Base-by-base conservation (phyloP, 2,113 vertebrate genomes). In the Phaetusa simplex region DNA sequence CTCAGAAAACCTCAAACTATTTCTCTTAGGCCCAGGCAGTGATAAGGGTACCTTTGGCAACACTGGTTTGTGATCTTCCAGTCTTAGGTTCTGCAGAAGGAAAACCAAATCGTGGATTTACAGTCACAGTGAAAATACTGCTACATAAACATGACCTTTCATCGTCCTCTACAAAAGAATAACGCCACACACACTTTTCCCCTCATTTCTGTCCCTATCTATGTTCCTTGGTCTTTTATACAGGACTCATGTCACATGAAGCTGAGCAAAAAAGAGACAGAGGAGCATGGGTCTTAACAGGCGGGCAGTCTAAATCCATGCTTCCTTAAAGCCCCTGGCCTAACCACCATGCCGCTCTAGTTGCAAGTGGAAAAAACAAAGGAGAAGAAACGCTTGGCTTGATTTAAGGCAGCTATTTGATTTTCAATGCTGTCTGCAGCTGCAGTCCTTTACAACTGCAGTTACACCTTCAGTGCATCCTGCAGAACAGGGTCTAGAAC, bases 171-270 rank as follows among this genome's bases (percentile, higher is more conserved):
- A 17, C 18, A 56, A 64, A 61, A 96, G 47, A 74, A 14, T 42
- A 76, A n/a, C 0, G 5, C 11, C 7, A 49, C 50, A 38, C 15
- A 55, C 7, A 9, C 24, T 38, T 62, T 27, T 70, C 26, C 42
- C 24, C 58, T 86, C 6, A 27, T 50, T 91, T 89, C 15, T 76
- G 22, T 45, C 52, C 19, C 42, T 56, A 8, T 71, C 45, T 66
- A 1, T 42, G 26, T 69, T 62, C 32, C 15, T 82, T 53, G 74
- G 18, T 43, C 10, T 66, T 91, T 82, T 89, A 9, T 56, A 47
- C 5, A 45, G n/a, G 26, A 64, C 18, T 58, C 0, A 0, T n/a
- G 22, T 74, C 42, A 7, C 0, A 15, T 32, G 32, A 76, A 86
- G n/a, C 43, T 69, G 64, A 89, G 49, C 19, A 40, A 59, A 66